Evolutionary conservation across 2,113 vertebrate genomes (phyloP), one percentile per base, ranked within the genome.

Genomic region (Bungarus multicinctus): DNA sequence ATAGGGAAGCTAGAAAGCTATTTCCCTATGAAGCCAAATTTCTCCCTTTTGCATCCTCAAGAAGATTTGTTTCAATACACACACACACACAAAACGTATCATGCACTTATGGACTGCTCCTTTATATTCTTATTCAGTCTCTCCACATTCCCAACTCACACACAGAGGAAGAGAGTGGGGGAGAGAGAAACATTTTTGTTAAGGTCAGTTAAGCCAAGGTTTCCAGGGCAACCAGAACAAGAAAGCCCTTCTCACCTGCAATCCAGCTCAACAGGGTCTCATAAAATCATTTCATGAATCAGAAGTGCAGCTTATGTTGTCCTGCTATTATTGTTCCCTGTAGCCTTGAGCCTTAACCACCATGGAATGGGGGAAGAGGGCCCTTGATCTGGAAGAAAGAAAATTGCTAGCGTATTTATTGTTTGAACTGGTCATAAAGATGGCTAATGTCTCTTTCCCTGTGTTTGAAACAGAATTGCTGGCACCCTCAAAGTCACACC

Each of bases 161-260:
- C 34, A 43, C 0, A 81, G 34, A 81, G 64, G 34, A n/a, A 27
- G 27, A 64, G 58, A 60, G 58, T 9, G 60, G 1, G 27, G 23
- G 64, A 2, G 30, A 27, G 30, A 16, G 18, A 81, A 34, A 81
- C 3, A 81, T 81, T 92, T 88, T 27, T 43, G 22, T 69, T 92
- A 54, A 39, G 85, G 60, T 89, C 58, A 54, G 47, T 69, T 54
- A 88, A 55, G 16, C 64, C 87, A 53, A 85, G 64, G 87, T 92
- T 92, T 89, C 91, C 91, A 57, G 81, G 87, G 87, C 57, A 92
- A 89, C 91, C 39, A 57, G 87, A 92, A 74, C 25, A n/a, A 89
- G 87, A 92, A 85, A 55, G 20, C 6, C 25, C 23, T 52, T 85
- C 9, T 52, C 89, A 85, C 91, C 52, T 89, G 39, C 53, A 89